Conservation (phyloP, 2,888 invertebrate species). For the Himalopsyche kuldschensis region DNA sequence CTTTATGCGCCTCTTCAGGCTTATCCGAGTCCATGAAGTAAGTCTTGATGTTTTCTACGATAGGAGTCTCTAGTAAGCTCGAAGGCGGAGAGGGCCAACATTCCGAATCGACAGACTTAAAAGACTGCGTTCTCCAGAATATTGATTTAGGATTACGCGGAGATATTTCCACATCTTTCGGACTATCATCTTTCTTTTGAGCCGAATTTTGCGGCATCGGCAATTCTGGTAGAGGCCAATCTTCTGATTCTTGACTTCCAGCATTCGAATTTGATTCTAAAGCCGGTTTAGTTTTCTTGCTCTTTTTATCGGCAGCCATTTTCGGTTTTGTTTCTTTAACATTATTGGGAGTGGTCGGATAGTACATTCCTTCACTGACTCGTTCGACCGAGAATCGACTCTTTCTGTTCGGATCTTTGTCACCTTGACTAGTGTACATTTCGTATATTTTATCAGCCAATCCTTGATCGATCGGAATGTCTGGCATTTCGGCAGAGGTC, state of each 20-base stretch:
- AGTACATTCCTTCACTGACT: slow-evolving; percentile 37
- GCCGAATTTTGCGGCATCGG: slow-evolving; percentile 46
- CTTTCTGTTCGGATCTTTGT: slow-evolving; percentile 37
- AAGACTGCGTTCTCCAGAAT: slow-evolving; percentile 49
- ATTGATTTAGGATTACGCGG: slow-evolving; percentile 46
- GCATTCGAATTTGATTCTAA: slow-evolving; percentile 52
- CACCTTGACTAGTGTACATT: slow-evolving; percentile 51
- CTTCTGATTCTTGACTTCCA: slow-evolving; percentile 74
- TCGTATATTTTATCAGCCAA: slow-evolving; percentile 58
- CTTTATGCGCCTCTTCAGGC: slow-evolving; percentile 73
- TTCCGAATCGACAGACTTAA: slow-evolving; percentile 69
- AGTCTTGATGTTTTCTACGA: slow-evolving; percentile 77
- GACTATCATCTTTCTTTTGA: background rate
- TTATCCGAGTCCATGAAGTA: slow-evolving; percentile 77
- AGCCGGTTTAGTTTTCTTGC: slow-evolving; percentile 41
- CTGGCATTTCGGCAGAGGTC: slow-evolving; percentile 83
- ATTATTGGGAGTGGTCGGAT: slow-evolving; percentile 23
- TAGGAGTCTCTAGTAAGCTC: slow-evolving; percentile 68
- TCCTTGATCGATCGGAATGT: slow-evolving; percentile 76
- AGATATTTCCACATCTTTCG: background rate
- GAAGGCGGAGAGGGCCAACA: slow-evolving; percentile 84
- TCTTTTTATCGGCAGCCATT: slow-evolving; percentile 16
- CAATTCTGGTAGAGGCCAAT: slow-evolving; percentile 75
- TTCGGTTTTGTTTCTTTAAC: slow-evolving; percentile 28
- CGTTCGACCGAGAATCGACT: slow-evolving; percentile 42